Evolutionary conservation across 2,113 vertebrate species (phyloP).

Genomic region (Australoheros scitulus): DNA sequence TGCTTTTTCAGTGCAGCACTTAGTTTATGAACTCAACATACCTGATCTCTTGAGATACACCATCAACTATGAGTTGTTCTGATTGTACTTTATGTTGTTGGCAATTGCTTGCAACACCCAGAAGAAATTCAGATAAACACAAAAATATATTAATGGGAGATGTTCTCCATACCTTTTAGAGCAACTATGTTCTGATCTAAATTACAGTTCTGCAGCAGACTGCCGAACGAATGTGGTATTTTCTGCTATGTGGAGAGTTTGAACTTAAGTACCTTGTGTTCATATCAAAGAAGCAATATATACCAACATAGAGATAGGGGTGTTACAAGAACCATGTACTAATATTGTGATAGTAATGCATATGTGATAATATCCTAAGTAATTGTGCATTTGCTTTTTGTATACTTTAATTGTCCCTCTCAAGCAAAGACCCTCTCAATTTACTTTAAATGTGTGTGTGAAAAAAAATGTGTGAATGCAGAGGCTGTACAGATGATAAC

Average conservation of each 20-base stretch:
- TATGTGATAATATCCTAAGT: background rate
- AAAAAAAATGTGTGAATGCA: background rate
- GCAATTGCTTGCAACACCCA: background rate
- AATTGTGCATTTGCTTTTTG: background rate
- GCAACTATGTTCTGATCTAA: background rate
- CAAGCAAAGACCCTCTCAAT: background rate
- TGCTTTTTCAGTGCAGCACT: constrained; percentile 18
- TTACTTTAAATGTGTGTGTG: background rate
- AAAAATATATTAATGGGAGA: background rate
- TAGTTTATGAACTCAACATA: constrained; percentile 22
- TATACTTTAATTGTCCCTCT: background rate
- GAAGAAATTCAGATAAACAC: constrained; percentile 5
- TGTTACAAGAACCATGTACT: background rate
- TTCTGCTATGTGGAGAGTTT: no score
- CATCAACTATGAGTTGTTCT: background rate
- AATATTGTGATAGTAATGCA: background rate
- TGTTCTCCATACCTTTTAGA: background rate
- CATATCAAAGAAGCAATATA: background rate
- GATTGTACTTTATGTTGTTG: background rate
- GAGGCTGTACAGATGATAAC: background rate
- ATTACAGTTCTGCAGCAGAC: background rate
- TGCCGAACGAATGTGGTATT: background rate
- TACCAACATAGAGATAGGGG: background rate
- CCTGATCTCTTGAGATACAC: background rate
- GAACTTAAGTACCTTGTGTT: background rate